Base-by-base conservation (phyloP, 2,888 invertebrate species). In the Ochropacha duplaris region DNA sequence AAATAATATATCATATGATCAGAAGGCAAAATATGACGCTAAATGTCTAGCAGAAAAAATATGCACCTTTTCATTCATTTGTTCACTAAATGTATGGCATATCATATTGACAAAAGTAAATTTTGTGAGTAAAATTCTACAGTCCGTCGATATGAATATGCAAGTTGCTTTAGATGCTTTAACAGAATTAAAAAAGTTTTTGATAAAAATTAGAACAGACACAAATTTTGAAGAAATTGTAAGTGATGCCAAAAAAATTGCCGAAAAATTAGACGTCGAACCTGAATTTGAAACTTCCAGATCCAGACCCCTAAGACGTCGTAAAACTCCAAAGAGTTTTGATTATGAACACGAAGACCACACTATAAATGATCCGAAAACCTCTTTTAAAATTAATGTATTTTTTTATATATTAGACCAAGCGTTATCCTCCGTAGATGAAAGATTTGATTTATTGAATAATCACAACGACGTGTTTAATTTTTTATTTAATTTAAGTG, bases 161-260 rank as follows among this genome's bases (percentile, higher is more conserved):
- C 61, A 64, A 62, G 58, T 60, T 61, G 62, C 60, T 66, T 61
- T 61, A 64, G 57, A 65, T 58, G 62, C 62, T 67, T 68, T 65
- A 64, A 54, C 62, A 16, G 60, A 67, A 59, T 67, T 60, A 61
- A 65, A 60, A 22, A 60, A 64, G 58, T 61, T 63, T 57, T 57
- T 61, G 57, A 34, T 34, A 34, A 34, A 34, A 60, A 63, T 59
- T 56, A 64, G 57, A 64, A 64, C 55, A 12, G 57, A 61, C 55
- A 22, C 60, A 63, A 63, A 61, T 61, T 63, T 61, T 66, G 61
- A 66, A 44, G 58, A 61, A 66, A 63, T 63, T 63, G 59, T 63
- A 63, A 63, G 16, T 61, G 56, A 63, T 63, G 58, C 61, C 62
- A 61, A 22, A 26, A 65, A 60, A 63, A 63, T 63, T 65, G 60